Evolutionary conservation across 2,113 vertebrate genomes (phyloP).

Genomic region (Syngnathus floridae): DNA sequence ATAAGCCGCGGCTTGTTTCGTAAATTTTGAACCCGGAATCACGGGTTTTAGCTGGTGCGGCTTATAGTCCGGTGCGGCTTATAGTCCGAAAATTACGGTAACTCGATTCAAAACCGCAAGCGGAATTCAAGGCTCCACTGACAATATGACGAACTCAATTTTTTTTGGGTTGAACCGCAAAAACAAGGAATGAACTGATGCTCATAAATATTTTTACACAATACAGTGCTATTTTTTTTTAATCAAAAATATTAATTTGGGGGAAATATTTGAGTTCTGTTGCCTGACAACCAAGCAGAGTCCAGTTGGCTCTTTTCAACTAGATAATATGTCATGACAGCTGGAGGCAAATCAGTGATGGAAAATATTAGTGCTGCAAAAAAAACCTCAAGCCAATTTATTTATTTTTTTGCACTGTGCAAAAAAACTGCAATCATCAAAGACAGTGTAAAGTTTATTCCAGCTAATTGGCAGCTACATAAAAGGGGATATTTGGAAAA

Average conservation of each 20-base stretch:
- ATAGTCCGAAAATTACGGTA: not conserved
- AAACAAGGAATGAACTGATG: not conserved
- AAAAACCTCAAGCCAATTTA: conserved; percentile 7
- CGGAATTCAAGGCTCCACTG: no score
- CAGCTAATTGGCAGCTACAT: conserved; percentile 62
- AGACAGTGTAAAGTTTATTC: conserved; percentile 55
- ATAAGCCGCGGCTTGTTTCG: no score
- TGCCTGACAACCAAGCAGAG: not conserved
- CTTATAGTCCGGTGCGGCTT: no score
- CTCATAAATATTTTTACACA: not conserved
- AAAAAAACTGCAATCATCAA: conserved; percentile 38
- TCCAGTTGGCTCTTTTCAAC: not conserved
- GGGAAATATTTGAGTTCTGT: no score
- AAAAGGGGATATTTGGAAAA: conserved; percentile 51
- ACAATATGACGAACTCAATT: not conserved
- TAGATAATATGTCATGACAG: not conserved
- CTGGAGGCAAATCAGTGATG: conserved; percentile 7
- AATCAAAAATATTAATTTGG: no score
- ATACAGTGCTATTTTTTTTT: not conserved
- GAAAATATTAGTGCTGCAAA: conserved; percentile 6
- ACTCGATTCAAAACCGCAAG: not conserved
- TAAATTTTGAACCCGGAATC: no score
- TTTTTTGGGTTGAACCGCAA: not conserved
- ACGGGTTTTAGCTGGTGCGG: no score
- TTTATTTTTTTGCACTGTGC: conserved; percentile 19